phyloP scores from a whole-genome alignment of 2,888 invertebrate species.

The Electrophaes corylata region DNA sequence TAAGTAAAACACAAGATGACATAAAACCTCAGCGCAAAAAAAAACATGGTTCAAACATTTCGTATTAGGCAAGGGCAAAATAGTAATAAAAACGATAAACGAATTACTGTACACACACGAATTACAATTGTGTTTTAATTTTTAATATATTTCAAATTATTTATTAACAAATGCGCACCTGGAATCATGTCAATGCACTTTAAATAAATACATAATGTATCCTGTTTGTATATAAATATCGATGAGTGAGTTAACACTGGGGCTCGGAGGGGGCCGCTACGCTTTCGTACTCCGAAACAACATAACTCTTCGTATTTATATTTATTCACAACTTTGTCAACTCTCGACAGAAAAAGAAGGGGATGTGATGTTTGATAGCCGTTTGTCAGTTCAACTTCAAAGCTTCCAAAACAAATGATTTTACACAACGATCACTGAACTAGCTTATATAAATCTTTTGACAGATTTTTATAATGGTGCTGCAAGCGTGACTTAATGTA shows the following conservation, averaged over 20 bases:
- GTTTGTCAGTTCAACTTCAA: background rate
- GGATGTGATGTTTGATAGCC: constrained; percentile 11
- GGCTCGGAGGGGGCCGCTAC: constrained; percentile 39
- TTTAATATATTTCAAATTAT: background rate
- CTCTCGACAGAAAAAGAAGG: constrained; percentile 14
- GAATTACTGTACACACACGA: background rate
- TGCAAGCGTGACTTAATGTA: too few species aligned
- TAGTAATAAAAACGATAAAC: constrained; percentile 17
- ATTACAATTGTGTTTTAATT: background rate
- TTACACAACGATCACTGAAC: background rate
- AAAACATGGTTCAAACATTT: constrained; percentile 7
- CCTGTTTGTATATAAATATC: constrained; percentile 62
- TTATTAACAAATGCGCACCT: constrained; percentile 47
- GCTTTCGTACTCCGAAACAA: constrained; percentile 38
- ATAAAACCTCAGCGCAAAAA: background rate
- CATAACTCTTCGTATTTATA: constrained; percentile 34
- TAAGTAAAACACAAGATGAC: background rate
- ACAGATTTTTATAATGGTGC: too few species aligned
- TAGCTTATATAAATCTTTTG: background rate
- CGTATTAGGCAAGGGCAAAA: constrained; percentile 14
- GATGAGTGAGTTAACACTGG: constrained; percentile 50
- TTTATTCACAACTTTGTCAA: constrained; percentile 23
- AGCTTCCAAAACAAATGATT: background rate
- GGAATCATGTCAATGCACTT: constrained; percentile 59
- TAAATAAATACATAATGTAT: constrained; percentile 46